These are phyloP conservation scores for Charadrius vociferus DNA, from an alignment of 2,113 vertebrate species.

Conservation along the genomic window DNA sequence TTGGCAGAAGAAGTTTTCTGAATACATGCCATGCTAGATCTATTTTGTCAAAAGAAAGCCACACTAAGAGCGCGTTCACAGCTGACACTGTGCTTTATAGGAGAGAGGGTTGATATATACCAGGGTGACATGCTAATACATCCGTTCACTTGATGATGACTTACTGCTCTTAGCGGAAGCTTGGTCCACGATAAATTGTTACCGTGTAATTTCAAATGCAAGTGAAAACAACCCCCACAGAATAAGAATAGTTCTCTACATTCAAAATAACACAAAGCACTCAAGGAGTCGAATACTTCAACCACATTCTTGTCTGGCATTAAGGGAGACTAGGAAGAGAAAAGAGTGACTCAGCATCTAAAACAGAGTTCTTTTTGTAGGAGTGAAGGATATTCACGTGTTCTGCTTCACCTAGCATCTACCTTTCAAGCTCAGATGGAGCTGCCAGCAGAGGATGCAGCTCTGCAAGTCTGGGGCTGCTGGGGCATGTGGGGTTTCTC, in stretches of 20 bases:
- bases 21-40: not conserved
- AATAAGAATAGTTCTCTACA: not conserved
- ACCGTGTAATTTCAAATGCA: not conserved
- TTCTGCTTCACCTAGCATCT: not conserved
- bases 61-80: not conserved
- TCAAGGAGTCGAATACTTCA: not conserved
- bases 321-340: not conserved
- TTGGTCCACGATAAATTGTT: not conserved
- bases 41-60: not conserved
- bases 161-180: not conserved
- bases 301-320: not conserved
- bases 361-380: not conserved
- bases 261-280: not conserved
- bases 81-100: not conserved
- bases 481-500: not conserved
- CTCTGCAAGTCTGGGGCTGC: not conserved
- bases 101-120: not conserved
- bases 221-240: not conserved
- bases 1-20: not conserved
- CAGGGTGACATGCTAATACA: not conserved
- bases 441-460: not conserved
- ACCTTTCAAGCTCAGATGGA: not conserved
- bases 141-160: not conserved
- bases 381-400: not conserved
- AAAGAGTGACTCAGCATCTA: not conserved